Conservation (phyloP, 2,888 invertebrate genomes). For the Catocala sponsa region DNA sequence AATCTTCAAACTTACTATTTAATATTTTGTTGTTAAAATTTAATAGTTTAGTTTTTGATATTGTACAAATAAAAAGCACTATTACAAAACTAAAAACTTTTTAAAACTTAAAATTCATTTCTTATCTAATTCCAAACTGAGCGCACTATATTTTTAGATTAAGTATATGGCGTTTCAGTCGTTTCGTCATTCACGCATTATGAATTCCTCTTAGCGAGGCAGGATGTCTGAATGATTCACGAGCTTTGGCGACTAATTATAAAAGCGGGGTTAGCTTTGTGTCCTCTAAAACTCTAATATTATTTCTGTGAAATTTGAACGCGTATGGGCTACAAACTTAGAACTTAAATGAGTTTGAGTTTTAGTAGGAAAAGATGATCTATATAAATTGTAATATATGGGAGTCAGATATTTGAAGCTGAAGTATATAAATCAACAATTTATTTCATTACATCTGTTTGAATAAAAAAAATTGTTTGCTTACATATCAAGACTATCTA, state of each 20-base stretch:
- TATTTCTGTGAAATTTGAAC: constrained; percentile 35
- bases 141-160: constrained; percentile 38
- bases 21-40: no score
- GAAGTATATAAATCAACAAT: no score
- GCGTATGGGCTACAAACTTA: background rate
- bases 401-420: no score
- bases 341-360: background rate
- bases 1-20: no score
- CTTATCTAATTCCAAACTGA: constrained; percentile 1
- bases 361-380: background rate
- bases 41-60: no score
- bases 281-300: constrained; percentile 37
- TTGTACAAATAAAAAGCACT: no score
- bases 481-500: no score
- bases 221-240: constrained; percentile 69
- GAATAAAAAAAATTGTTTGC: no score
- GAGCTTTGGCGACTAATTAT: constrained; percentile 68
- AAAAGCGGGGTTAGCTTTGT: constrained; percentile 53
- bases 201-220: constrained; percentile 53
- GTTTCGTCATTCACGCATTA: constrained; percentile 42
- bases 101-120: no score
- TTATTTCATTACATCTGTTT: no score
- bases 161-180: constrained; percentile 35
- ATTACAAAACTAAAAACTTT: no score
- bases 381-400: no score